Conservation (phyloP, 2,888 invertebrate species). For the Drosophila cyrtoloma region DNA sequence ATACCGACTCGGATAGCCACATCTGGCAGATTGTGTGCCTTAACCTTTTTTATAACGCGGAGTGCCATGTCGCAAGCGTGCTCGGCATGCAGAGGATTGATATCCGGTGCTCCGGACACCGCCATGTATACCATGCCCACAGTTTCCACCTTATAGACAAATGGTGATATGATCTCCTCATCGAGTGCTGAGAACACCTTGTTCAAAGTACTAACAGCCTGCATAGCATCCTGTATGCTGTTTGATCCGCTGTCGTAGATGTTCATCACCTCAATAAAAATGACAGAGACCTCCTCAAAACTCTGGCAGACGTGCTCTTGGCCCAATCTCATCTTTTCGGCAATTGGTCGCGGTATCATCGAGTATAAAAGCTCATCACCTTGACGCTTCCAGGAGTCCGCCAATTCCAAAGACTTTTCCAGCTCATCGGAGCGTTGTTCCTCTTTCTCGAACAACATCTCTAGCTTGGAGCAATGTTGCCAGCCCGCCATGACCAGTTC, state of each 20-base stretch:
- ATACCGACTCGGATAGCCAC: conserved; percentile 88
- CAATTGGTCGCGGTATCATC: conserved; percentile 96
- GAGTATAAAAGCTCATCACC: conserved; percentile 95
- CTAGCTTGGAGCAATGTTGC: conserved; percentile 93
- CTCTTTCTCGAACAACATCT: conserved; percentile 93
- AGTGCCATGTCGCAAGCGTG: conserved; percentile 92
- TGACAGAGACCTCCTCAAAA: conserved; percentile 85
- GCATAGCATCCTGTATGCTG: conserved; percentile 88
- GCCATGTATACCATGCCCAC: conserved; percentile 97
- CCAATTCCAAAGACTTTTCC: conserved; percentile 90
- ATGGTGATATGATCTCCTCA: conserved; percentile 92
- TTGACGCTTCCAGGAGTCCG: conserved; percentile 94
- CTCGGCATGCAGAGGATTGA: conserved; percentile 90
- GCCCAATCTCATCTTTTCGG: conserved; percentile 91
- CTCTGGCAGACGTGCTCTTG: conserved; percentile 93
- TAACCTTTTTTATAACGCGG: conserved; percentile 90
- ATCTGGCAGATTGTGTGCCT: conserved; percentile 88
- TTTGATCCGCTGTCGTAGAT: conserved; percentile 80
- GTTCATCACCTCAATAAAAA: conserved; percentile 84
- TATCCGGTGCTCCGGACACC: conserved; percentile 94
- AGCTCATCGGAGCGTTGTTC: conserved; percentile 92
- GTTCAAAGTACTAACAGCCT: conserved; percentile 93
- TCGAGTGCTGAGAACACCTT: conserved; percentile 94
- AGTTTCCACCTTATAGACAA: conserved; percentile 97
- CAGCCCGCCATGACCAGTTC: conserved; percentile 94